Evolutionary conservation across 2,888 invertebrate species (phyloP), one percentile per base, ranked within the genome.

Genomic region (Tetragonula carbonaria): DNA sequence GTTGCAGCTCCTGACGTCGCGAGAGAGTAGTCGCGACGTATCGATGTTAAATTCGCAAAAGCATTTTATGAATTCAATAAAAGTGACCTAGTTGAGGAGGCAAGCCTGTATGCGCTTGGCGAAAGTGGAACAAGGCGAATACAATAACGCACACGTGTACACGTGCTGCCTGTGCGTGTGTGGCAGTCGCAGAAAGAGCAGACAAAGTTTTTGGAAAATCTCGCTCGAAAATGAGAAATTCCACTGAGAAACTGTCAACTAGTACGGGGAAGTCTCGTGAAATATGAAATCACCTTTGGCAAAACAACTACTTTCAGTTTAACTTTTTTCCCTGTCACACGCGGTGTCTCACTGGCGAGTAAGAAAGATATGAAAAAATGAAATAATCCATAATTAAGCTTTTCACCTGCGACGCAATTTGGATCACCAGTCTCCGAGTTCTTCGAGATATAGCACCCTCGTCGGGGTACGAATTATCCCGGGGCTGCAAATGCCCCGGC

Each of bases 61-160:
- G 71, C 38, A 51, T 77, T 78, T 67, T 67, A 53, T 62, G 78
- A 72, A 78, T 72, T 73, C 78, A 72, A 74, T 81, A 81, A 81
- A 81, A 72, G 18, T 53, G 81, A 81, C 72, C 81, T 71, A 72
- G 78, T 81, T 81, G 33, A 68, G 53, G n/a, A 38, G 51, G 51
- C 33, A 66, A 72, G 57, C 4, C 16, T 23, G 57, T 33, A 16
- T 16, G 74, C 51, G 57, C 33, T 51, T 21, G 33, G 28, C 59
- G 62, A 68, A 75, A 79, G 45, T 57, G 50, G 55, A 78, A 53
- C 67, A 33, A 68, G n/a, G 38, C 21, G 38, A 66, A n/a, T 66
- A 66, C 38, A 66, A 66, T 38, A 4, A 14, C 6, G 1, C 21
- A 6, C 21, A 21, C 21, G 11, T 11, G 21, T 53, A 21, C 45